These are phyloP conservation scores for Heliocidaris erythrogramma DNA, from an alignment of 35 echinoderm and acorn worm species.

Conservation along the genomic window DNA sequence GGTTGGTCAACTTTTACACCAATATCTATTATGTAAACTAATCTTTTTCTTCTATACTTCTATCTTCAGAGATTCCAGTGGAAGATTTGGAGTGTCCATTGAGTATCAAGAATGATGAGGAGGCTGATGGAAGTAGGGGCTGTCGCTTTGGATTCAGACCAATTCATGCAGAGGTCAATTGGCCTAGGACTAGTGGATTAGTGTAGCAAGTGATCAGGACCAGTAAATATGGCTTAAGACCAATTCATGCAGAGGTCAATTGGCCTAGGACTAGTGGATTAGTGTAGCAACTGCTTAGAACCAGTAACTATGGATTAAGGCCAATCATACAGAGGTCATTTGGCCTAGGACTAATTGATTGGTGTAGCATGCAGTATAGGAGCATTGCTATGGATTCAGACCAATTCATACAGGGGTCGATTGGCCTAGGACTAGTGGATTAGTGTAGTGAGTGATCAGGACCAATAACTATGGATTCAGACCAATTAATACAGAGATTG, in stretches of 20 bases:
- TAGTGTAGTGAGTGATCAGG: neutral
- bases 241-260: neutral
- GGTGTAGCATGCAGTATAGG: neutral
- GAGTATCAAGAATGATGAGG: conserved; percentile 53
- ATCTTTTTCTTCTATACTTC: neutral
- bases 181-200: conserved; percentile 23
- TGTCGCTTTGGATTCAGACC: conserved; percentile 55
- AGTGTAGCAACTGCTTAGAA: neutral
- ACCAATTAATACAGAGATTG: neutral
- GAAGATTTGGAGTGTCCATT: conserved; percentile 49
- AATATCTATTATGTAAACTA: neutral
- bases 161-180: conserved; percentile 20
- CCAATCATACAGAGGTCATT: neutral
- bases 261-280: conserved; percentile 26
- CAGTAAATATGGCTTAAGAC: neutral
- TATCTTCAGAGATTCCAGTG: conserved; percentile 46
- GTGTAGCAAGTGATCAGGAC: neutral
- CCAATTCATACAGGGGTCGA: neutral
- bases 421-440: neutral
- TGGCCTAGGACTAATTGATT: neutral
- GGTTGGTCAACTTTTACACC: neutral
- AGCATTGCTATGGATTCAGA: conserved; percentile 32
- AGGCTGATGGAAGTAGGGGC: conserved; percentile 7
- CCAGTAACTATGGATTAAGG: neutral
- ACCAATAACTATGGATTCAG: neutral